Evolutionary conservation across 2,113 vertebrate species (phyloP), one percentile per base, ranked within the genome.

Genomic region (Paradisaea rubra): DNA sequence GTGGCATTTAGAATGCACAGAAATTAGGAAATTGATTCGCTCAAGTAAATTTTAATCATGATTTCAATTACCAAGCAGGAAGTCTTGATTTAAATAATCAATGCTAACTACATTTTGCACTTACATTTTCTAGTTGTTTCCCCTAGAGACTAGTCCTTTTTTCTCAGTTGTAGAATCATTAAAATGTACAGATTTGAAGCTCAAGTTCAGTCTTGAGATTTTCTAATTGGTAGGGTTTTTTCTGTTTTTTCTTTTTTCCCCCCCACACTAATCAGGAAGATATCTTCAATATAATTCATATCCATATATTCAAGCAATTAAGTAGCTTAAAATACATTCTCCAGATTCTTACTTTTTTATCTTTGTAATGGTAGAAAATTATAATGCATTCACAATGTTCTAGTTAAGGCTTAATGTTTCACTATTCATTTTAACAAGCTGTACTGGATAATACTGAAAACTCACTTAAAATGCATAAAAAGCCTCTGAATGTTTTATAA

Each of bases 1-100:
- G 60, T 41, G 53, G 77, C 88, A 83, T 66, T 95, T 56, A 25
- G 47, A 86, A 86, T 9, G 56, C 73, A 76, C 14, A 78, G 61
- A 63, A 93, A 56, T 45, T n/a, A 91, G 41, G 57, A 80, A 81
- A 86, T 28, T 45, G 72, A 95, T 88, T 83, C 23, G 2, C 45
- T 92, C 52, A 19, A 90, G 90, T 91, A 88, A 94, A 92, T 95
- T 95, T 95, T 88, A 93, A 95, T 96, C 94, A 96, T 50, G 14
- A 91, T 81, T 84, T 92, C 91, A 88, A 96, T 93, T 92, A 86
- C n/a, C 39, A 86, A 74, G 88, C 63, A 86, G 88, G 80, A 96
- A 94, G 69, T 27, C 94, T 92, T 94, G 80, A 92, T 93, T 96
- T 96, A 93, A 96, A 94, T 86, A 74, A 94, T 94, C 82, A 93